Evolutionary conservation across 2,797 vertebrate species (phyloP).

Genomic region (Muscicapa comitata): DNA sequence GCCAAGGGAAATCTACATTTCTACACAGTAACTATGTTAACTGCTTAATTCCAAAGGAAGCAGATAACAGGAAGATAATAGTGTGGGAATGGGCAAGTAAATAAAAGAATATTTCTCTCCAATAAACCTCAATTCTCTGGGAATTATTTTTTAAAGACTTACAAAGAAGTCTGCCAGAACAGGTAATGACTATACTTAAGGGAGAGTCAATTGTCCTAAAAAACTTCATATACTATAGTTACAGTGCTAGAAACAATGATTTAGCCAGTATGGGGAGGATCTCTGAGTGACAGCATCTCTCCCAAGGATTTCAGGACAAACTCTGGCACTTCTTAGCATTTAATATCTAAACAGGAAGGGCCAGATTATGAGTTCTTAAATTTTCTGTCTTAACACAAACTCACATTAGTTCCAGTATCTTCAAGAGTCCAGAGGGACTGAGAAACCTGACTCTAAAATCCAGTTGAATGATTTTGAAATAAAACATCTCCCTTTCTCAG

Average conservation of each 20-base stretch:
- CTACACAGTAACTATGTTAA: neutral
- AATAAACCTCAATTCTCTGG: constrained; percentile 30
- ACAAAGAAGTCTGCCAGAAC: constrained; percentile 8
- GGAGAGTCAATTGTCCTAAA: constrained; percentile 42
- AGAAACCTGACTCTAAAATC: neutral
- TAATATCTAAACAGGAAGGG: neutral
- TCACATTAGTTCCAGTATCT: neutral
- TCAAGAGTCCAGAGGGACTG: neutral
- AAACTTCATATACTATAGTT: neutral
- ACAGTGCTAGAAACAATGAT: neutral
- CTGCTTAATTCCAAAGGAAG: constrained; percentile 38
- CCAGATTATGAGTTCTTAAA: neutral
- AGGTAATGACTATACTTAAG: constrained; percentile 47
- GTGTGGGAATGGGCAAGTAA: constrained; percentile 57
- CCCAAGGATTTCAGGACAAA: neutral
- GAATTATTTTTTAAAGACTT: constrained; percentile 47
- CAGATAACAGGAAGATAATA: constrained; percentile 20
- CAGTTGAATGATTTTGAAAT: neutral
- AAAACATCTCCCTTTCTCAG: neutral
- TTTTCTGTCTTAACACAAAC: neutral
- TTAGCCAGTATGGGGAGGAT: neutral
- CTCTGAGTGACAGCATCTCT: neutral
- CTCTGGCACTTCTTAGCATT: neutral
- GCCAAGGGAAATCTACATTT: constrained; percentile 40
- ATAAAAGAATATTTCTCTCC: constrained; percentile 53